Percentiles rank a stretch among this genome's conserved stretches.
Conservation (phyloP, 1,140 invertebrate genomes). For the Anagrus nilaparvatae region DNA sequence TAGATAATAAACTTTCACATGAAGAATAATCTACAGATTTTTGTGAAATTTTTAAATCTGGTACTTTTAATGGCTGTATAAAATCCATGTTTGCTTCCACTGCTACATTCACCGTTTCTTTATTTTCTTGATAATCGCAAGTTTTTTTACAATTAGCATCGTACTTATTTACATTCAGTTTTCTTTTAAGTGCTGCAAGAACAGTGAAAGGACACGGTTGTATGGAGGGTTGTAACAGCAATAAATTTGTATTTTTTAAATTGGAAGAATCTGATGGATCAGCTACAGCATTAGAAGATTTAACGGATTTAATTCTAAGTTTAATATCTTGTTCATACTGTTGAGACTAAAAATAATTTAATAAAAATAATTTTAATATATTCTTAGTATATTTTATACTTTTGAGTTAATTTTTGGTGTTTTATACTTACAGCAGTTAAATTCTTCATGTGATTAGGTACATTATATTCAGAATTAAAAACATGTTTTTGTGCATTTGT, state of each 20-base stretch:
- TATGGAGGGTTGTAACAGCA: conserved; percentile 25
- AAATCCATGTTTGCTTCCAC: conserved; percentile 31
- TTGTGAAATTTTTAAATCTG: conserved; percentile 38
- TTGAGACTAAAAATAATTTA: conserved; percentile 11
- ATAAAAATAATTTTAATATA: too few relatives aligned
- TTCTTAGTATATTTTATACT: too few relatives aligned
- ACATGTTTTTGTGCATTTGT: too few relatives aligned
- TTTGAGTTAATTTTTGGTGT: too few relatives aligned
- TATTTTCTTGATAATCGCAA: conserved; percentile 20
- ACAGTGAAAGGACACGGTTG: conserved; percentile 38
- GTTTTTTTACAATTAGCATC: conserved; percentile 20
- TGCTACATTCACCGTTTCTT: conserved; percentile 13
- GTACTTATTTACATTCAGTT: conserved; percentile 26
- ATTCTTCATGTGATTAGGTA: too few relatives aligned
- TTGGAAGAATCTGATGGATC: conserved; percentile 2
- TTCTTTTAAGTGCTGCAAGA: conserved; percentile 37
- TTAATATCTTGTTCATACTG: conserved; percentile 5
- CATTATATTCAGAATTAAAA: too few relatives aligned
- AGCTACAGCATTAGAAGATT: neutral
- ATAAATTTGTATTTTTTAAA: conserved; percentile 12
- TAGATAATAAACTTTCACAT: conserved; percentile 27
- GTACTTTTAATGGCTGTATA: conserved; percentile 35
- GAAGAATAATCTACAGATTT: conserved; percentile 35
- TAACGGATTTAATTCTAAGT: conserved; percentile 9
- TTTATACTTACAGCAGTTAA: too few relatives aligned